phyloP scores from a whole-genome alignment of 2,113 vertebrate genomes.

The Vidua chalybeata region DNA sequence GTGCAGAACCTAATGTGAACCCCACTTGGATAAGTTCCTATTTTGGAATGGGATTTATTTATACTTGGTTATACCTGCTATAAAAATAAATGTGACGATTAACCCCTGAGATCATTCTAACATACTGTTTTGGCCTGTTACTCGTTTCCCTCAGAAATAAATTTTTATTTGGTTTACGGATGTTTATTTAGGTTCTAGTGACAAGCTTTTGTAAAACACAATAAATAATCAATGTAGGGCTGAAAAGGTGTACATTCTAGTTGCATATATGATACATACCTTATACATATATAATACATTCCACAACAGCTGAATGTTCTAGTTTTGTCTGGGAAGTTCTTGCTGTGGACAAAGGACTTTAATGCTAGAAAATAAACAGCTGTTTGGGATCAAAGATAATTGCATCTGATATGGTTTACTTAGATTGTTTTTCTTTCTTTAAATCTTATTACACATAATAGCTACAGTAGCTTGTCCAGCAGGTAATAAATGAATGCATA shows the following conservation, averaged over 20 bases:
- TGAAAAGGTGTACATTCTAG: slow-evolving; percentile 47
- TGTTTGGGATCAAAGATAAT: slow-evolving; percentile 9
- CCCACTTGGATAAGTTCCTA: neutral
- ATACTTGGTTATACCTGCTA: slow-evolving; percentile 16
- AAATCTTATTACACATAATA: slow-evolving; percentile 53
- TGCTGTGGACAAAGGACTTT: neutral
- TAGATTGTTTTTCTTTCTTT: slow-evolving; percentile 11
- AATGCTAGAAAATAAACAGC: slow-evolving; percentile 45
- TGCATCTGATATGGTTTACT: slow-evolving; percentile 7
- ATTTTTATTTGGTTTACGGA: slow-evolving; percentile 59
- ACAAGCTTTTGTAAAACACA: slow-evolving; percentile 75
- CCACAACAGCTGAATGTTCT: slow-evolving; percentile 11
- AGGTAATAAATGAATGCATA: slow-evolving; percentile 69
- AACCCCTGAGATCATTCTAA: slow-evolving; percentile 70
- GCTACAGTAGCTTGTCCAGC: slow-evolving; percentile 69
- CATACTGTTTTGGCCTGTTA: slow-evolving; percentile 40
- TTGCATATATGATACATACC: slow-evolving; percentile 57
- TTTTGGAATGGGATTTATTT: slow-evolving; percentile 4
- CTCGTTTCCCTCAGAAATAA: slow-evolving; percentile 52
- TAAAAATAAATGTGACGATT: slow-evolving; percentile 60
- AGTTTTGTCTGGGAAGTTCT: neutral
- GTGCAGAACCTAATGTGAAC: slow-evolving; percentile 15
- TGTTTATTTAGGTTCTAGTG: slow-evolving; percentile 61
- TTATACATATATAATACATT: slow-evolving; percentile 22
- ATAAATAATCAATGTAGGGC: slow-evolving; percentile 41